Evolutionary conservation across 2,888 invertebrate species (phyloP).

Genomic region (Xanthorhoe spadicearia): DNA sequence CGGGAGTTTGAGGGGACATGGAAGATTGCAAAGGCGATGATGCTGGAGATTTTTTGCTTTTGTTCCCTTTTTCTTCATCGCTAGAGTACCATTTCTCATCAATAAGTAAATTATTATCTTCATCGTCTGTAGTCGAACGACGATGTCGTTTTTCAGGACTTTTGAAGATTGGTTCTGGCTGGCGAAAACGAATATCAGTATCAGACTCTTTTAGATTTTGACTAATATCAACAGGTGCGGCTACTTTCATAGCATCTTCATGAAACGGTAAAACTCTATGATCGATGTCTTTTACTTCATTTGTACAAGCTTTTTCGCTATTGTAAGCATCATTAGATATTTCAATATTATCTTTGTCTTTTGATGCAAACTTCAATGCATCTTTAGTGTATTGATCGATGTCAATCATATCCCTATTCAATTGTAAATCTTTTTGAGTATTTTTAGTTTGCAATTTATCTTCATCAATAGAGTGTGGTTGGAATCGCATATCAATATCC

Average conservation of each 20-base stretch:
- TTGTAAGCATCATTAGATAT: conserved; percentile 73
- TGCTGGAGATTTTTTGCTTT: conserved; percentile 66
- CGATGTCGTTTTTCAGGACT: conserved; percentile 76
- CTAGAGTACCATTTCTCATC: conserved; percentile 92
- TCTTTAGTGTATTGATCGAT: conserved; percentile 84
- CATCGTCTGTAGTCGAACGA: conserved; percentile 83
- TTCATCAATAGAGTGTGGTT: conserved; percentile 55
- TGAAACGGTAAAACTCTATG: conserved; percentile 78
- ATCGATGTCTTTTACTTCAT: conserved; percentile 78
- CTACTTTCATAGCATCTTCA: conserved; percentile 61
- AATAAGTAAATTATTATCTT: conserved; percentile 84
- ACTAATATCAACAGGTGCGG: conserved; percentile 53
- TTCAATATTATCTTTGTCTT: conserved; percentile 80
- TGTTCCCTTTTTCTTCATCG: conserved; percentile 87
- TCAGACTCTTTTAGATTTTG: conserved; percentile 65
- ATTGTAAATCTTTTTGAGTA: conserved; percentile 55
- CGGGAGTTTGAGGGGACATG: conserved; percentile 61
- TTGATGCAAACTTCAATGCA: conserved; percentile 78
- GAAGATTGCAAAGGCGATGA: conserved; percentile 66
- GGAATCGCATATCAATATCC: conserved; percentile 82
- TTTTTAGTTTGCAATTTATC: conserved; percentile 50
- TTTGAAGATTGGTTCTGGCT: conserved; percentile 78
- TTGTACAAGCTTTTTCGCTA: conserved; percentile 58
- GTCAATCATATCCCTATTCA: conserved; percentile 76
- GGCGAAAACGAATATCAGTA: conserved; percentile 78